Conservation (phyloP, 2,797 vertebrate genomes). For the Melanogrammus aeglefinus region DNA sequence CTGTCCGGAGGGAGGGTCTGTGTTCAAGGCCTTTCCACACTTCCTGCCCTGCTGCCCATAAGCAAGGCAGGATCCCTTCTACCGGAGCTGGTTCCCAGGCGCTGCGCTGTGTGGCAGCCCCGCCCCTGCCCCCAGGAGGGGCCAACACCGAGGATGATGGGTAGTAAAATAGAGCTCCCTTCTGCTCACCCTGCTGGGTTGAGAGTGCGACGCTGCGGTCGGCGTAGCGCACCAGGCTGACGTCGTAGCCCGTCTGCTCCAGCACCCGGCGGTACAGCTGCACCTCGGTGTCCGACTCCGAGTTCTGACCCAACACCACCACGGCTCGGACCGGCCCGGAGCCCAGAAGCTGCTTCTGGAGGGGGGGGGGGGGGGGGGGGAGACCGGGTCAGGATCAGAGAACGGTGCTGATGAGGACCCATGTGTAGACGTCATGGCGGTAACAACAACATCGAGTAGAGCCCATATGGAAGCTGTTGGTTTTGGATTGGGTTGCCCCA, state of each 20-base stretch:
- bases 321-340: conserved; percentile 54
- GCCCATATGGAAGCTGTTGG: no score
- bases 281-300: conserved; percentile 65
- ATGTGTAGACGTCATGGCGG: no score
- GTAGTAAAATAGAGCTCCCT: neutral
- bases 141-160: neutral
- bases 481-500: no score
- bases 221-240: conserved; percentile 69
- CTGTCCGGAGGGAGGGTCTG: no score
- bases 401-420: neutral
- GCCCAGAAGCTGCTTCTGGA: conserved; percentile 57
- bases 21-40: no score
- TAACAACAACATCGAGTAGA: no score
- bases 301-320: conserved; percentile 69
- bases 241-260: conserved; percentile 69
- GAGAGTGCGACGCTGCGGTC: conserved; percentile 56
- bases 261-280: conserved; percentile 78
- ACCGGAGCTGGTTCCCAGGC: no score
- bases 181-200: conserved; percentile 37
- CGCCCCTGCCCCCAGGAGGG: neutral
- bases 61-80: no score
- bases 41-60: no score
- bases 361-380: neutral
- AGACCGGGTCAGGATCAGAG: neutral
- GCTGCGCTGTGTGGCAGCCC: no score